Percentiles rank a stretch among this genome's conserved stretches.
Conservation (phyloP, 64 coral and sea anemone species). For the Montipora efflorescens region DNA sequence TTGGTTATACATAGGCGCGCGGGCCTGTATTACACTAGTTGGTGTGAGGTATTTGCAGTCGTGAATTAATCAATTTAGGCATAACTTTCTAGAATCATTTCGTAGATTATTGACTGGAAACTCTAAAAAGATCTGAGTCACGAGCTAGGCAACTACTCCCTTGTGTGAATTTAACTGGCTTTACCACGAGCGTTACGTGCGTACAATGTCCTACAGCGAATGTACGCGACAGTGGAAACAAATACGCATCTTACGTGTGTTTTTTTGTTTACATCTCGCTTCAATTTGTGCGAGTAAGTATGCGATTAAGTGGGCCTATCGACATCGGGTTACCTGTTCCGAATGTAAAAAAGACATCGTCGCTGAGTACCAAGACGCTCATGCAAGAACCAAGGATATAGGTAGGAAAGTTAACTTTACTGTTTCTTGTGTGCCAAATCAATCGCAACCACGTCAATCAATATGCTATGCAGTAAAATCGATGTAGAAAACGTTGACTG, state of each 20-base stretch:
- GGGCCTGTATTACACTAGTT: neutral
- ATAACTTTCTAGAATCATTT: slow-evolving; percentile 12
- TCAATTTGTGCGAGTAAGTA: neutral
- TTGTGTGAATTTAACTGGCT: neutral
- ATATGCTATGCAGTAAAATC: slow-evolving; percentile 18
- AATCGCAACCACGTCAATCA: slow-evolving; percentile 36
- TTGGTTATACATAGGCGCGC: too few species aligned
- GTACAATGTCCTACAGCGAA: neutral
- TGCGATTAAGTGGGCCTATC: slow-evolving; percentile 11
- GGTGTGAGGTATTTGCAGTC: neutral
- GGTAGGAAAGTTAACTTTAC: too few species aligned
- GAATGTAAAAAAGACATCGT: slow-evolving; percentile 44
- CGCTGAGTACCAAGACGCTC: slow-evolving; percentile 24
- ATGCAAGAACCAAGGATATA: slow-evolving; percentile 27
- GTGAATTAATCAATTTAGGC: neutral
- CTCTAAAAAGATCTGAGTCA: slow-evolving; percentile 22
- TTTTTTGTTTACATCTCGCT: slow-evolving; percentile 1
- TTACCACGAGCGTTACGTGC: neutral
- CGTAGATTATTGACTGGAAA: neutral
- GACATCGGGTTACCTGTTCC: neutral
- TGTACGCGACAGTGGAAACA: slow-evolving; percentile 19
- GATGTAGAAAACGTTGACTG: slow-evolving; percentile 22
- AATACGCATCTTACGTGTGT: slow-evolving; percentile 1
- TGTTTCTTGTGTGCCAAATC: slow-evolving; percentile 46
- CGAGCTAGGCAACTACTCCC: neutral